A percentile compares a stretch with the other conserved stretches of the same genome.
phyloP scores from a whole-genome alignment of 2,888 invertebrate species.

The Baronia brevicornis region DNA sequence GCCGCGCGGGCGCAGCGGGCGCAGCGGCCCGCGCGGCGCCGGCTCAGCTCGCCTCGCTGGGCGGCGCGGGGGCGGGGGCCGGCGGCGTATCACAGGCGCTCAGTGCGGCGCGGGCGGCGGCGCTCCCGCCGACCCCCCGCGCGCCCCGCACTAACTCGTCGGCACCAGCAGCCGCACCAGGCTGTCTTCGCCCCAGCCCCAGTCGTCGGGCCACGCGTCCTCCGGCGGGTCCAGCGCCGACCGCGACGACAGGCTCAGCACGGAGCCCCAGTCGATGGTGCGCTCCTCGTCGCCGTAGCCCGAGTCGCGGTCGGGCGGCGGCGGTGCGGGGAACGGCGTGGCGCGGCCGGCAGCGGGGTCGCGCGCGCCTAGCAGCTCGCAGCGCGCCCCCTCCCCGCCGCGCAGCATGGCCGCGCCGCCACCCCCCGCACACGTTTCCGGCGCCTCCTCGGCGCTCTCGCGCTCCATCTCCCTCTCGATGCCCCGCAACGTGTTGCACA shows the following conservation, averaged over 20 bases:
- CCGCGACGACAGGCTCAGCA: slow-evolving; percentile 89
- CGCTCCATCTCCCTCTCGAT: slow-evolving; percentile 93
- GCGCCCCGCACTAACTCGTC: slow-evolving; percentile 77
- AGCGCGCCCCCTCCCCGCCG: slow-evolving; percentile 76
- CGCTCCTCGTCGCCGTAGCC: slow-evolving; percentile 86
- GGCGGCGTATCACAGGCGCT: slow-evolving; percentile 54
- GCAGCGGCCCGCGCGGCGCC: slow-evolving; percentile 36
- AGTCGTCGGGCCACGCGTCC: slow-evolving; percentile 82
- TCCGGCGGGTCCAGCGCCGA: slow-evolving; percentile 90
- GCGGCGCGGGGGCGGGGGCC: slow-evolving; percentile 28
- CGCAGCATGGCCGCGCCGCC: slow-evolving; percentile 66
- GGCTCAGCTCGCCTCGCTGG: slow-evolving; percentile 33
- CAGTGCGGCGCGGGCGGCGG: slow-evolving; percentile 51
- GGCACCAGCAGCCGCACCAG: slow-evolving; percentile 84
- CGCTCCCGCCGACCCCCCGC: slow-evolving; percentile 68
- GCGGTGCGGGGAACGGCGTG: slow-evolving; percentile 80
- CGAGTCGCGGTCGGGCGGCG: slow-evolving; percentile 80
- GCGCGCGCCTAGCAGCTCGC: slow-evolving; percentile 72
- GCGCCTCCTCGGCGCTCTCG: slow-evolving; percentile 74
- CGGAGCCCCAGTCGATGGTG: slow-evolving; percentile 94
- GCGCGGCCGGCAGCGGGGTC: slow-evolving; percentile 76
- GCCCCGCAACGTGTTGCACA: slow-evolving; percentile 92
- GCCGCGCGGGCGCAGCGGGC: slow-evolving; percentile 27
- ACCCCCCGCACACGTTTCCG: slow-evolving; percentile 51
- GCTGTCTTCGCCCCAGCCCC: slow-evolving; percentile 80